Evolutionary conservation across 2,113 vertebrate genomes (phyloP), one percentile per base, ranked within the genome.

Genomic region (Neodon shergylaensis): DNA sequence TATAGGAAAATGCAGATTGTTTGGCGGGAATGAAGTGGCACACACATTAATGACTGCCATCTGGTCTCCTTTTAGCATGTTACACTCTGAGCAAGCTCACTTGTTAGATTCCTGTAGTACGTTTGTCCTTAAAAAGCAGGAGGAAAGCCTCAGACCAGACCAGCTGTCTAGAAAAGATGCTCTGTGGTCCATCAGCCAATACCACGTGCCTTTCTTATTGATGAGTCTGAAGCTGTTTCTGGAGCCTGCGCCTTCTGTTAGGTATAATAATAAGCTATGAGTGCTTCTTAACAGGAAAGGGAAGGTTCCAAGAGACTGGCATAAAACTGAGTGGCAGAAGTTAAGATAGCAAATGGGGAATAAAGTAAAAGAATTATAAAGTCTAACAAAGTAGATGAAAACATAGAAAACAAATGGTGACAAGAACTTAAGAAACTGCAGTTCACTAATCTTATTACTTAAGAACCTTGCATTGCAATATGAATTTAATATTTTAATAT

Each of bases 211-310:
- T 77, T 77, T 70, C 63, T 49, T 42, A 79, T 52, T 78, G 63
- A 36, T 90, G 85, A 79, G 21, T n/a, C 14, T 28, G 13, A 72
- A 54, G 73, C 63, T 39, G 39, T 49, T 86, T 70, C n/a, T 61
- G 49, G 78, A 42, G 16, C 81, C n/a, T 88, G 49, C n/a, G 65
- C 14, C 17, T 87, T 39, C 13, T 85, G 89, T 95, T 95, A 90
- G 61, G 66, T 4, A 7, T 90, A 74, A 44, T 21, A 7, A 36
- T 74, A 39, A 86, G 10, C 19, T 94, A 22, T 81, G 84, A 65
- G 39, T 95, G 12, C 47, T 77, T 7, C 91, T 86, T 95, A 96
- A 58, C 31, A 92, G 78, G 39, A 85, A 72, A 93, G 33, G 39
- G 42, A 77, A 89, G 17, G 36, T 84, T 95, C 9, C 73, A 7